Conservation (phyloP, 2,797 vertebrate species). For the Florisuga fusca region DNA sequence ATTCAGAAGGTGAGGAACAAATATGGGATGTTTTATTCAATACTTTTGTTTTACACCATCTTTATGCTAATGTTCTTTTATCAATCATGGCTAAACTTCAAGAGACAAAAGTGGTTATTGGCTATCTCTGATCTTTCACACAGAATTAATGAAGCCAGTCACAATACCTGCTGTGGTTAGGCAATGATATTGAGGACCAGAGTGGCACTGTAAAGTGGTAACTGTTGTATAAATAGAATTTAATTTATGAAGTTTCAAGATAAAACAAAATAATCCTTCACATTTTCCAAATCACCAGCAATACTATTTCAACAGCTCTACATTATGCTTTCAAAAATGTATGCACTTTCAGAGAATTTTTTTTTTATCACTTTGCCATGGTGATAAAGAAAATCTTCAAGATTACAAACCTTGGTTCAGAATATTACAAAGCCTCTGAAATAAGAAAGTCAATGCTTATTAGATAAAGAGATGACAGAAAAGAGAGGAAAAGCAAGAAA, state of each 20-base stretch:
- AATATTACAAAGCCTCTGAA: slow-evolving; percentile 65
- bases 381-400: slow-evolving; percentile 61
- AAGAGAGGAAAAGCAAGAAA: slow-evolving; percentile 41
- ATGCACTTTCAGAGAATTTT: not conserved
- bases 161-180: not conserved
- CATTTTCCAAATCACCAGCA: not conserved
- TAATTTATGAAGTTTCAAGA: not conserved
- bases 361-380: slow-evolving; percentile 26
- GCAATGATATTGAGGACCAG: not conserved
- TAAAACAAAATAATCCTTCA: not conserved
- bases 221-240: not conserved
- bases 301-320: not conserved
- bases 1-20: not conserved
- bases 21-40: not conserved
- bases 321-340: slow-evolving; percentile 27
- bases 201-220: not conserved
- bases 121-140: not conserved
- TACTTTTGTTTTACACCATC: not conserved
- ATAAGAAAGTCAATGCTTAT: slow-evolving; percentile 72
- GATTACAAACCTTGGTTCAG: slow-evolving; percentile 49
- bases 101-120: not conserved
- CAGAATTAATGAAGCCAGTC: not conserved
- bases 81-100: not conserved
- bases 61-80: not conserved
- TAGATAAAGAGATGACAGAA: slow-evolving; percentile 58